Percentiles rank a stretch among this genome's conserved stretches.
phyloP scores from a whole-genome alignment of 2,797 vertebrate genomes.

The Coracias cyanogaster region DNA sequence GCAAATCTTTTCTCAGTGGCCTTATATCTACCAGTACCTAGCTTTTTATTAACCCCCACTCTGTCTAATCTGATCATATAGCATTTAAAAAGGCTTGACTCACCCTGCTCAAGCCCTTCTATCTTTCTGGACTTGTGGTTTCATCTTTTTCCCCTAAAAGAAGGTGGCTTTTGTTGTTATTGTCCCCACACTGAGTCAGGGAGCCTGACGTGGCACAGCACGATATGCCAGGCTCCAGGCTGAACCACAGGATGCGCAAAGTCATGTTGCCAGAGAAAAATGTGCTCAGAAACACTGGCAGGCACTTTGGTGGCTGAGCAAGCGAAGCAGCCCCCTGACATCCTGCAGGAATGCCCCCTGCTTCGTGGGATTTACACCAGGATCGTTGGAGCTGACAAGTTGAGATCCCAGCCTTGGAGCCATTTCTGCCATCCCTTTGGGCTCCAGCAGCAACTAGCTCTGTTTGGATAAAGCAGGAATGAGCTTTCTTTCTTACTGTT shows the following conservation, averaged over 20 bases:
- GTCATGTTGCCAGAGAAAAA: not conserved
- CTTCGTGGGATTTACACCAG: not conserved
- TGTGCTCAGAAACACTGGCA: not conserved
- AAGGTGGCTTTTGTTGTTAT: not conserved
- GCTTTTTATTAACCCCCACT: not conserved
- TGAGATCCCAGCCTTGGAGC: rapidly evolving
- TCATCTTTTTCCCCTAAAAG: not conserved
- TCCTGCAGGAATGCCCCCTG: not conserved
- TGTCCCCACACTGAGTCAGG: not conserved
- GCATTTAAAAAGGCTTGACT: not conserved
- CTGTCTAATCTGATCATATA: not conserved
- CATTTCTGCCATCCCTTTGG: not conserved
- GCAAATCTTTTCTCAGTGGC: not conserved
- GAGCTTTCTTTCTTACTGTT: not conserved
- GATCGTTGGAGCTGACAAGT: not conserved
- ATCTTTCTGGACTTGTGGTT: not conserved
- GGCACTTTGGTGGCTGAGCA: not conserved
- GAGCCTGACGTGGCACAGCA: not conserved
- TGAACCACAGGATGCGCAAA: not conserved
- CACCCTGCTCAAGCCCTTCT: not conserved
- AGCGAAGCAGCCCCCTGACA: not conserved
- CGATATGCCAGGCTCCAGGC: rapidly evolving
- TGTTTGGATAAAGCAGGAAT: not conserved
- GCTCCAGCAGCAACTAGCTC: not conserved
- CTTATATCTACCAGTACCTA: not conserved